Evolutionary conservation across 1,140 invertebrate genomes (phyloP).

Genomic region (Drosophila mojavensis): DNA sequence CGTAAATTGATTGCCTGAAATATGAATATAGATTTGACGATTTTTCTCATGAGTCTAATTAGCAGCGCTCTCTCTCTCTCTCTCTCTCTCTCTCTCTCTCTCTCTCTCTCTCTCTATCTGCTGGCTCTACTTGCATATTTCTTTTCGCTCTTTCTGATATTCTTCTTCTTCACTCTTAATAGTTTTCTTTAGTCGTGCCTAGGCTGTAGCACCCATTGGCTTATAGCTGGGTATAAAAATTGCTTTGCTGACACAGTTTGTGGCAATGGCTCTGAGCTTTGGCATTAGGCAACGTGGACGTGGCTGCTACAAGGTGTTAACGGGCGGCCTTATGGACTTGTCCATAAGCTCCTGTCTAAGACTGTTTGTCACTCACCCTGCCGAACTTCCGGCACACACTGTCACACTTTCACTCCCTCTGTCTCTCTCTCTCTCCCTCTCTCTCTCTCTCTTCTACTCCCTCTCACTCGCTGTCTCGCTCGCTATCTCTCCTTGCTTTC

Average conservation of each 20-base stretch:
- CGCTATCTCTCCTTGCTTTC: no score
- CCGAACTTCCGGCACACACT: constrained; percentile 10
- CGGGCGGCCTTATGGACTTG: constrained; percentile 79
- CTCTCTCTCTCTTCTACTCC: no score
- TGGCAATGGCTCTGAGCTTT: constrained; percentile 80
- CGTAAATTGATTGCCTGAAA: no score
- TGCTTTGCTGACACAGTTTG: constrained; percentile 80
- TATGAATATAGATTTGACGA: no score
- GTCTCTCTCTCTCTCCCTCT: background rate
- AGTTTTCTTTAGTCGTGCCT: background rate
- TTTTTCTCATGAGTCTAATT: no score
- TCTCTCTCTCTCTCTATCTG: no score
- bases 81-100: no score
- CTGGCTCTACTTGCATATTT: no score
- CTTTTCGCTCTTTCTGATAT: no score
- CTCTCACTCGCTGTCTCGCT: background rate
- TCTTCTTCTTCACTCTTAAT: background rate
- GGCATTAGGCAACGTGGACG: constrained; percentile 77
- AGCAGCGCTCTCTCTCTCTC: no score
- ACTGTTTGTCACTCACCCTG: constrained; percentile 61
- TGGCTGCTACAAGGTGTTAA: constrained; percentile 80
- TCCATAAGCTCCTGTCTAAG: constrained; percentile 74
- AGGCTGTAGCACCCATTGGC: background rate
- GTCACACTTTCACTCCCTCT: background rate
- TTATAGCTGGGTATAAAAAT: constrained; percentile 56